Evolutionary conservation across 2,888 invertebrate species (phyloP), one percentile per base, ranked within the genome.

Genomic region (Itoplectis maculator): DNA sequence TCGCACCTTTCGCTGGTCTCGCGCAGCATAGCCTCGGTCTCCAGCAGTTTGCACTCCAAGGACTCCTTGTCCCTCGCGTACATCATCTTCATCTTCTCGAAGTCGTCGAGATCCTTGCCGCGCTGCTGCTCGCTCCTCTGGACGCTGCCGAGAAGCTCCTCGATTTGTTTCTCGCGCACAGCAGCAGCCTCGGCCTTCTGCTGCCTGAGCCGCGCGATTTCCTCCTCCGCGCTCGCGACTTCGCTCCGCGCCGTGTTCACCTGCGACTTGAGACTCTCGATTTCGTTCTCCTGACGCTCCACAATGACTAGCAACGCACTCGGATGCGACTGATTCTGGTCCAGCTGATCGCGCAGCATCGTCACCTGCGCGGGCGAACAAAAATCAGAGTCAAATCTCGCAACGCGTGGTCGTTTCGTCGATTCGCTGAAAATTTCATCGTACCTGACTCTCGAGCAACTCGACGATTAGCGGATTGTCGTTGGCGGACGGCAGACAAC

Each of bases 91-190:
- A 95, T 93, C 45, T 94, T 93, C 85, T 95, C 95, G 82, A 95
- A 91, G 85, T 94, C 95, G 90, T 96, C 96, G 75, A 95, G 94
- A 91, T 96, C 96, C 85, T 95, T 94, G 82, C 95, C 95, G 74
- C 96, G 92, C 92, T 97, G 96, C 86, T 96, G 95, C 90, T 97
- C 97, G 82, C 96, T 96, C 88, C 95, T 95, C 90, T 97, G 96
- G 79, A 97, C 93, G n/a, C 95, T 95, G 56, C 94, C 94, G 7
- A 97, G 94, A 84, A 97, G 93, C 87, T 97, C 97, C 86, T 97
- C 96, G 93, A 97, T 95, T 90, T 96, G 95, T 87, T 95, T 95
- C 90, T 97, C 97, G 84, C 96, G 94, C 83, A n/a, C n/a, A 29
- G 29, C 29, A n/a, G 95, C 94, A 68, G 96, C 95, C 87, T 97